Evolutionary conservation across 2,888 invertebrate species (phyloP), one percentile per base, ranked within the genome.

Genomic region (Ectemnius lituratus): DNA sequence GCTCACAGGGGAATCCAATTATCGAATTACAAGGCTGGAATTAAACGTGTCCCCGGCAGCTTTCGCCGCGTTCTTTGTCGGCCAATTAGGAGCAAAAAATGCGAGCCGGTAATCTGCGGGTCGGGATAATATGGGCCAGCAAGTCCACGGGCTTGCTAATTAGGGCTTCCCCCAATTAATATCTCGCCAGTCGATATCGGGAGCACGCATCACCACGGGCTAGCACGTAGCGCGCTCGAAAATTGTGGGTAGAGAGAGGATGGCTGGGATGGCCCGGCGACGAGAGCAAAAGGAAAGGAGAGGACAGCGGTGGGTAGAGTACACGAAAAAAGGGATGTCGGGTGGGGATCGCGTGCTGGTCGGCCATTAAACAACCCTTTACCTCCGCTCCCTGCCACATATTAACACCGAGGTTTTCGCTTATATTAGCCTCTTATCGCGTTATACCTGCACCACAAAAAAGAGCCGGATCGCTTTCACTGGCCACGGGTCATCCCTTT

Each of bases 381-480:
- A 37, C 68, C 68, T 60, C 71, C 63, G 65, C 59, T 62, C 73
- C 62, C 52, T 67, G 75, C 75, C 67, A 66, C 80, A 45, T 76
- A 82, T 83, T 77, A 80, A 79, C 76, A 73, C 75, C 72, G 73
- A 62, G 68, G 64, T 79, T 80, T 81, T 76, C 74, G 79, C 81
- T 80, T 62, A 61, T 66, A 73, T 71, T 65, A 67, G 18, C 62
- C 63, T 37, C 69, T 76, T 72, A 68, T 67, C 70, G 66, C 68
- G 47, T 47, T 62, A 58, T 68, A 59, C 62, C 60, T 59, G 69
- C 37, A 56, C 46, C 62, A 8, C 23, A 18, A 66, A n/a, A 28
- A 27, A 60, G 56, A 62, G n/a, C 18, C 16, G 46, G 49, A 65
- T 16, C 46, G 20, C 45, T 11, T 37, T 8, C 45, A 6, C 4